Percentiles rank a stretch among this genome's conserved stretches.
Evolutionary conservation across 2,113 vertebrate species (phyloP).

Genomic region (human): GRCh38 chrX:78686001-78686500

Average conservation of each 20-base stretch:
- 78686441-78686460: no score
- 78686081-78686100: background rate
- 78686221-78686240: background rate
- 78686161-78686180: background rate
- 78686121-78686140: background rate
- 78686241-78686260: background rate
- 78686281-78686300: background rate
- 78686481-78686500: no score
- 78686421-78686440: no score
- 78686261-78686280: background rate
- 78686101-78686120: background rate
- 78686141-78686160: background rate
- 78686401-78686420: no score
- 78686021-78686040: background rate
- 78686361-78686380: background rate
- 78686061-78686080: constrained; percentile 1
- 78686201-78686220: background rate
- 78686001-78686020: constrained; percentile 15
- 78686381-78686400: no score
- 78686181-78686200: background rate
- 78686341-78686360: background rate
- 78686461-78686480: no score
- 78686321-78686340: background rate
- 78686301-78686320: background rate
- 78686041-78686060: background rate